Conservation (phyloP, 37 sponge, comb jelly and placozoan species). For the Lycopodina hypogea region DNA sequence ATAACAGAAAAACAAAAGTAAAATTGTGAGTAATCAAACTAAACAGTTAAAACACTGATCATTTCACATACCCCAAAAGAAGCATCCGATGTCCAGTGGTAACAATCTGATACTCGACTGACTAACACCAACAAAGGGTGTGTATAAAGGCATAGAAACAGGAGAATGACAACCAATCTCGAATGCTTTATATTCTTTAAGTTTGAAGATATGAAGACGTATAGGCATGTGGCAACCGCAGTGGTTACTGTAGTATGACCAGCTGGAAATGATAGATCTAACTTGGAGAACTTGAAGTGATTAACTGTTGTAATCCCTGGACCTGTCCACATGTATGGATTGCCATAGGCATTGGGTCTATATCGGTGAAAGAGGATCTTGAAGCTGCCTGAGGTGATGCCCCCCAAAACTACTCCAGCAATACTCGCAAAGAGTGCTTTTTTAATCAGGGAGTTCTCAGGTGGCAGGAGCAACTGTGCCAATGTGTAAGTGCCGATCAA, state of each 20-base stretch:
- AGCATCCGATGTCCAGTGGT: conserved; percentile 49
- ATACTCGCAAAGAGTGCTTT: conserved; percentile 31
- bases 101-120: conserved; percentile 47
- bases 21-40: no score
- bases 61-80: conserved; percentile 35
- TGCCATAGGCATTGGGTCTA: conserved; percentile 49
- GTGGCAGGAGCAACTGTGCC: conserved; percentile 14
- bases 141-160: conserved; percentile 8
- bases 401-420: conserved; percentile 36
- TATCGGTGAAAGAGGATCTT: conserved; percentile 40
- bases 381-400: conserved; percentile 18
- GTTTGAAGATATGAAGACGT: neutral
- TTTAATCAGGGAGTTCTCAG: neutral
- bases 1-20: no score
- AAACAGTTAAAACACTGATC: no score
- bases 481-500: conserved; percentile 25
- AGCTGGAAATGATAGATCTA: conserved; percentile 39
- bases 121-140: conserved; percentile 21
- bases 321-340: conserved; percentile 53
- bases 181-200: neutral
- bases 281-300: conserved; percentile 36
- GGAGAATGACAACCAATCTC: neutral
- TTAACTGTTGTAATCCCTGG: conserved; percentile 26
- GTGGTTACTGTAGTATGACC: conserved; percentile 40
- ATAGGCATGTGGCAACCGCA: conserved; percentile 44